Percentiles rank a stretch among this genome's conserved stretches.
Conservation (phyloP, 2,888 invertebrate genomes). For the Eretmocerus hayati region DNA sequence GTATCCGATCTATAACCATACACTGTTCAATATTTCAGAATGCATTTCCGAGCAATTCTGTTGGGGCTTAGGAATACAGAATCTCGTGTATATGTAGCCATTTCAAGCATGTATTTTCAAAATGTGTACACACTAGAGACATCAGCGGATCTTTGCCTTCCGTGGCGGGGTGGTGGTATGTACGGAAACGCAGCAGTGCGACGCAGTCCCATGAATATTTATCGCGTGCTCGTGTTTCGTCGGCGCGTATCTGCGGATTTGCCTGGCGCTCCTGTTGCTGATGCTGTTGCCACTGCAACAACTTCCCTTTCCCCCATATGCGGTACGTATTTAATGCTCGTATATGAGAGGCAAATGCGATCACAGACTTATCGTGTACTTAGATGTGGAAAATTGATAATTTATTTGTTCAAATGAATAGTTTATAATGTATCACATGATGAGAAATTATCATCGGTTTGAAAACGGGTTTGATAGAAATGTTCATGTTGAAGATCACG, state of each 20-base stretch:
- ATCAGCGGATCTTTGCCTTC: constrained; percentile 1
- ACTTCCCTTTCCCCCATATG: no score
- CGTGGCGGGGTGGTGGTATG: background rate
- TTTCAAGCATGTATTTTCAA: no score
- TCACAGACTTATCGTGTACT: no score
- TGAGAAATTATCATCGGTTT: no score
- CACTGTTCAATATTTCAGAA: no score
- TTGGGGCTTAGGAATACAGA: no score
- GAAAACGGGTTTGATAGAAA: no score
- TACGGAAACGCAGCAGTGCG: no score
- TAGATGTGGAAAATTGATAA: constrained; percentile 15
- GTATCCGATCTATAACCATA: no score
- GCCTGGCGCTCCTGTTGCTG: background rate
- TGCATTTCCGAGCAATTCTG: no score
- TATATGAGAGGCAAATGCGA: background rate
- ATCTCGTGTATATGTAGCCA: no score
- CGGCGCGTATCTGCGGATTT: background rate
- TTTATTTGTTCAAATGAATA: background rate
- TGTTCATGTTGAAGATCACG: no score
- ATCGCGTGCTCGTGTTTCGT: constrained; percentile 2
- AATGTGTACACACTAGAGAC: background rate
- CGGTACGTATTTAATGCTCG: constrained; percentile 13
- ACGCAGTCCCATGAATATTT: constrained; percentile 16
- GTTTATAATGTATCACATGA: background rate
- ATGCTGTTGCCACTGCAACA: constrained; percentile 1